Base-by-base conservation (phyloP, 35 echinoderm and acorn worm genomes). In the Eucidaris tribuloides region DNA sequence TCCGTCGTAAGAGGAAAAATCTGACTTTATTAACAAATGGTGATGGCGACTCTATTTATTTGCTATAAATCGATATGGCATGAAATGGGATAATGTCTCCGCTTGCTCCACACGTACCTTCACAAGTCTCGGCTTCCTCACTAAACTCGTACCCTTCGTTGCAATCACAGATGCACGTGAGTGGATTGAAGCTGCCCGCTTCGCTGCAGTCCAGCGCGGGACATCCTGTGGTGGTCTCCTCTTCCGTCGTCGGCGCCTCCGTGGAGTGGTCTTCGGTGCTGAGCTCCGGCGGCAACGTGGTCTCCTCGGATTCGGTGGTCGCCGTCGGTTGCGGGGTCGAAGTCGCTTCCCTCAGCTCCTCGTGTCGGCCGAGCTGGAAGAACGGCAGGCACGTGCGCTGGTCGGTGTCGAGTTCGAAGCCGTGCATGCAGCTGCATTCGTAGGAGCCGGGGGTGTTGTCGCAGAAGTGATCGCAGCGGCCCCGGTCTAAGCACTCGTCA, bases 401-500 rank as follows among this genome's bases (percentile, higher is more conserved):
- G 45, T 86, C 54, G 52, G 49, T 38, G 38, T 78, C 68, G 32
- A 86, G 65, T 78, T 56, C 30, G 57, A 77, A 86, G 14, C 84
- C 84, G 1, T 7, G 50, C 43, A 55, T 20, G 55, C 84, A 86
- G 25, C 46, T 77, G 49, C 84, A 86, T 19, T 57, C n/a, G 54
- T 86, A 86, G 32, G 65, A 56, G 36, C 84, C 84, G 24, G 38
- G 48, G 11, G 71, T 78, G 70, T 86, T 86, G 18, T 52, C 38
- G 42, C 84, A 86, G 52, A 44, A 39, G 31, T 55, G 45, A 22
- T 86, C 66, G 57, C 84, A 86, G 11, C 20, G 36, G 0, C 36
- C 30, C 0, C 35, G 17, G 5, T 18, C 80, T 17, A 58, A 20
- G 17, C 80, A 83, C 65, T 83, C 80, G n/a, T 83, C 39, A 7